These are phyloP conservation scores for Odocoileus hemionus DNA, from an alignment of 2,113 vertebrate genomes.

Conservation along the genomic window DNA sequence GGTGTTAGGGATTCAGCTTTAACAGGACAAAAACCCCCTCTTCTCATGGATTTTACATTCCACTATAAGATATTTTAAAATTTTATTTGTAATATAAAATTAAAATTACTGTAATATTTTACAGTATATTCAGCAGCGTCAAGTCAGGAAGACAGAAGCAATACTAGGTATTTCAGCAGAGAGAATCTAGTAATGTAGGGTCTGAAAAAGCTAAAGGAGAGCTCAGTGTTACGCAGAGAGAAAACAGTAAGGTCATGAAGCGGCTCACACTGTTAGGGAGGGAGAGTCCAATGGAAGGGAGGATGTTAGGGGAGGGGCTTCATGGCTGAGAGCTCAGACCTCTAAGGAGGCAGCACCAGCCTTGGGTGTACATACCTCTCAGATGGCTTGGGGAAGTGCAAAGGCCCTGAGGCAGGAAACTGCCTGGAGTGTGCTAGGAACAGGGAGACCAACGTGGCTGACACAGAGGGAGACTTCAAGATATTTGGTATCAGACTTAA, in stretches of 20 bases:
- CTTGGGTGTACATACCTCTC: background rate
- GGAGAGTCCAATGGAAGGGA: background rate
- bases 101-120: background rate
- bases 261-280: background rate
- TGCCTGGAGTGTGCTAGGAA: background rate
- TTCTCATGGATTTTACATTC: background rate
- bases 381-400: background rate
- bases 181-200: background rate
- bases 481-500: no score
- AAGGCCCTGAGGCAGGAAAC: background rate
- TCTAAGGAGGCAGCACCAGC: fast-evolving
- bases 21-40: background rate
- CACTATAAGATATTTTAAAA: background rate
- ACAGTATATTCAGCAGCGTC: no score
- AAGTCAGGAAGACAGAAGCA: background rate
- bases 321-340: background rate
- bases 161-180: background rate
- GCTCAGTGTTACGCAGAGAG: background rate
- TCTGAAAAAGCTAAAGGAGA: background rate
- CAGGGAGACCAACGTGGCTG: background rate
- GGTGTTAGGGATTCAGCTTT: background rate
- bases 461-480: background rate
- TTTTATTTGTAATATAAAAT: background rate
- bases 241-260: background rate
- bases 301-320: background rate